These are phyloP conservation scores for Acromyrmex charruanus DNA, from an alignment of 1,140 invertebrate species.

Conservation along the genomic window DNA sequence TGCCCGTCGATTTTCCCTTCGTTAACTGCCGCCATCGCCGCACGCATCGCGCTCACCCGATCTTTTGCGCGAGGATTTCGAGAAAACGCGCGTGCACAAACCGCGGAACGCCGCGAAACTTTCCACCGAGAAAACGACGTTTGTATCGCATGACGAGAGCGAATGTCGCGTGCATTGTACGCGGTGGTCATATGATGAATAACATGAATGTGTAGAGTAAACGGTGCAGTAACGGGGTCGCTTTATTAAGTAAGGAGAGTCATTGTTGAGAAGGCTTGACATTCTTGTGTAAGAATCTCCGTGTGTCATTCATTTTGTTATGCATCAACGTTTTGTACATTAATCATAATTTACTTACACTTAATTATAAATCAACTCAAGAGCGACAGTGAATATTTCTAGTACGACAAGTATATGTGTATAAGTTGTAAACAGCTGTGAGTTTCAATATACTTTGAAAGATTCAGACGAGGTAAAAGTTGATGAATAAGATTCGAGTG, in stretches of 20 bases:
- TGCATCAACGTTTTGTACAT: no score
- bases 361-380: constrained; percentile 2
- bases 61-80: constrained; percentile 31
- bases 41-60: neutral
- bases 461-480: neutral
- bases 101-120: constrained; percentile 27
- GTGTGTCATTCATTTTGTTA: neutral
- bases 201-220: constrained; percentile 40
- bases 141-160: constrained; percentile 46
- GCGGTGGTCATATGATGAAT: constrained; percentile 18
- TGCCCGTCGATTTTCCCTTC: constrained; percentile 64
- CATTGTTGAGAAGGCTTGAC: neutral
- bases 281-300: neutral
- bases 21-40: constrained; percentile 53
- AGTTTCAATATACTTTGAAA: neutral
- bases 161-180: constrained; percentile 46
- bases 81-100: constrained; percentile 47
- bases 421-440: neutral
- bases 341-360: neutral
- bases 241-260: neutral
- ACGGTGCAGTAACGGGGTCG: constrained; percentile 19
- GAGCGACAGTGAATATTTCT: neutral
- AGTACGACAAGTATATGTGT: no score
- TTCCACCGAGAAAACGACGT: constrained; percentile 39
- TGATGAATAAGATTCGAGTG: neutral